phyloP scores from a whole-genome alignment of 2,113 vertebrate genomes.

The Antechinus flavipes region DNA sequence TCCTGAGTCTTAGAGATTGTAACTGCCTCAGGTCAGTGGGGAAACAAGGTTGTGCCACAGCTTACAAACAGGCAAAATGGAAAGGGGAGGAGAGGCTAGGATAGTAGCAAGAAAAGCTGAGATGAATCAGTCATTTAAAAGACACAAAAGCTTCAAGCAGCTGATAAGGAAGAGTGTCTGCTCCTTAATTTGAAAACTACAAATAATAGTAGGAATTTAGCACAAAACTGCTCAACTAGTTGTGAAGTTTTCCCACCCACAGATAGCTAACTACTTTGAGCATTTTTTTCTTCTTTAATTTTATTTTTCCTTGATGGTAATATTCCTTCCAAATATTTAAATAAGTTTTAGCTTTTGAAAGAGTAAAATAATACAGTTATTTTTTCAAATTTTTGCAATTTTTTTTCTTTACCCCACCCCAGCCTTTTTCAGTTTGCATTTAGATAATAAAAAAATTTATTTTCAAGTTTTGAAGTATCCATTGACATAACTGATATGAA shows the following conservation, averaged over 20 bases:
- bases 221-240: background rate
- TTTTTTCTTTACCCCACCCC: background rate
- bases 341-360: slow-evolving; percentile 20
- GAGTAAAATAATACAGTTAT: background rate
- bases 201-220: background rate
- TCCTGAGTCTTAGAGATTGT: slow-evolving; percentile 6
- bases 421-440: background rate
- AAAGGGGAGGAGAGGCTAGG: background rate
- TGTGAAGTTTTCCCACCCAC: background rate
- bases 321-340: background rate
- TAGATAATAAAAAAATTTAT: background rate
- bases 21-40: background rate
- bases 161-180: background rate
- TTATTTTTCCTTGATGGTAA: background rate
- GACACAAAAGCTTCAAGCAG: background rate
- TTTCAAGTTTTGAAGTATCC: background rate
- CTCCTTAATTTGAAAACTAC: background rate
- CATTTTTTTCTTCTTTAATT: background rate
- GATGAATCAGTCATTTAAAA: background rate
- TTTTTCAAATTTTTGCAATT: slow-evolving; percentile 17
- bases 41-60: background rate
- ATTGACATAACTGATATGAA: background rate
- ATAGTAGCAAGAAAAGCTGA: background rate
- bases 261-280: background rate
- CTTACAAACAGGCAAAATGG: background rate